Evolutionary conservation across 2,113 vertebrate species (phyloP).

Genomic region (Orthonyx spaldingii): DNA sequence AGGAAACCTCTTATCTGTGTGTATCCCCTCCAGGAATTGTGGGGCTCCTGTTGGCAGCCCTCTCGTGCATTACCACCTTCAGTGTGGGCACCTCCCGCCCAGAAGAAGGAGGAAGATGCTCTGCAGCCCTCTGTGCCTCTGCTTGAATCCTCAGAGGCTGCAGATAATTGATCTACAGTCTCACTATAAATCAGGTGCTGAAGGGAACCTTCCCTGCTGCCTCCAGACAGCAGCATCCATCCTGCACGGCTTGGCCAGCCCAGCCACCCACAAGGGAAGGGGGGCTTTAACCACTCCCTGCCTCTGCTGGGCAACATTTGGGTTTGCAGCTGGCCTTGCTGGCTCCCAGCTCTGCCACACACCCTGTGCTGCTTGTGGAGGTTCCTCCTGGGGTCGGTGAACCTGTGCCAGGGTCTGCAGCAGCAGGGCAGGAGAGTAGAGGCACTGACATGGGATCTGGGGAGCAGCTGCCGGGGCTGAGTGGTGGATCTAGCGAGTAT

Average conservation of each 20-base stretch:
- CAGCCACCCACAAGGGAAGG: neutral
- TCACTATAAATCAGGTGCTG: neutral
- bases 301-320: accelerated
- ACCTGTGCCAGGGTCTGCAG: neutral
- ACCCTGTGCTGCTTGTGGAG: neutral
- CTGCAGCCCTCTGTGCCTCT: neutral
- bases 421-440: neutral
- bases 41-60: neutral
- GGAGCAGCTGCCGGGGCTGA: neutral
- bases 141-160: constrained; percentile 24
- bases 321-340: neutral
- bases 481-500: neutral
- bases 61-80: neutral
- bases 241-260: neutral
- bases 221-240: neutral
- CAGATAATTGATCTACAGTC: constrained; percentile 3
- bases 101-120: neutral
- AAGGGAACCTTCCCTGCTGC: neutral
- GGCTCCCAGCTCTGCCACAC: neutral
- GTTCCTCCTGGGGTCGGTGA: neutral
- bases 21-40: neutral
- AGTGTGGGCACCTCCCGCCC: neutral
- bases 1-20: neutral
- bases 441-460: neutral
- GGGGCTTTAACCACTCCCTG: neutral